Evolutionary conservation across 2,113 vertebrate species (phyloP), one percentile per base, ranked within the genome.

Genomic region (Charina bottae): DNA sequence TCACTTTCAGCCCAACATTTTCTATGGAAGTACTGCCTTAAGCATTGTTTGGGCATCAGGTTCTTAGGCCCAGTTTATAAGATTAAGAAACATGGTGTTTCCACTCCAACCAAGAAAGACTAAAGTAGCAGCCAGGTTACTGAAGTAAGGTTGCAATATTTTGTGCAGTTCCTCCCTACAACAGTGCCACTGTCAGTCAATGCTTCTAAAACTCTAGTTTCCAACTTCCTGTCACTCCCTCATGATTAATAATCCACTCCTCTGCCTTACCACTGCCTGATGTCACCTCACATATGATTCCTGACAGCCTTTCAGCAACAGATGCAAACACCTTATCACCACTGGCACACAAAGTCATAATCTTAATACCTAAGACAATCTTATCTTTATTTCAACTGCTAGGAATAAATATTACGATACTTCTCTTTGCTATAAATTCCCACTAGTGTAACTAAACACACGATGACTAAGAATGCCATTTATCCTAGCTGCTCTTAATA

Each of bases 361-460:
- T 88, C 87, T 90, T 59, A 94, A 72, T 89, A 91, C 53, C 91
- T 91, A 87, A 96, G 93, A 91, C 93, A 93, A 90, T 93, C 94
- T 94, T 96, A 95, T 94, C 93, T 96, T 92, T 95, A 96, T 93
- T 96, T 96, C 91, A 95, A 91, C 93, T 95, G 85, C 92, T 94
- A 93, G 92, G 93, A 96, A 96, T 58, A 59, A 85, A 90, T 21
- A 3, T 78, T 72, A 91, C 91, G 90, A 92, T 93, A 91, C 94
- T 96, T 95, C 91, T 94, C 91, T 95, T 94, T 92, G 72, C 91
- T 90, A 78, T 95, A 83, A 94, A 56, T 91, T 94, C 93, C 90
- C 90, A 92, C 89, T 89, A 94, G 94, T 91, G 53, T 1, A 0
- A 53, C 85, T 62, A 6, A 13, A 46, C 6, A 46, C 54, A 42